Percentiles rank a stretch among this genome's conserved stretches.
phyloP scores from a whole-genome alignment of 2,797 vertebrate genomes.

The Morelia viridis region DNA sequence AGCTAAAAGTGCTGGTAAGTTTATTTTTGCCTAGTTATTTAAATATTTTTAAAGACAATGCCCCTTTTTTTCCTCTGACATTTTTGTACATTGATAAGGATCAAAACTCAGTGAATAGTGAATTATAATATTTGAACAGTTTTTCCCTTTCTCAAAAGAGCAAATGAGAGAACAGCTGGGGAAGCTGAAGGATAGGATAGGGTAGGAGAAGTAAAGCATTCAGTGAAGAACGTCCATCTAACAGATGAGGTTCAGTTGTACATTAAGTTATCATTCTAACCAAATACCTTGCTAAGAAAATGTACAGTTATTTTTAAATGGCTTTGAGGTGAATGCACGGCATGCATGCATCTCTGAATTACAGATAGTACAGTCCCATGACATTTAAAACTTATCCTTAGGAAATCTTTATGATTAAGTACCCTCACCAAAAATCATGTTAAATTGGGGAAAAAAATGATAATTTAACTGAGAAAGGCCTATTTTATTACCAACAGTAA shows the following conservation, averaged over 20 bases:
- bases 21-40: constrained; percentile 35
- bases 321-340: not conserved
- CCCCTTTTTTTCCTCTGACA: not conserved
- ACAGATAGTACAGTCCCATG: not conserved
- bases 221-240: not conserved
- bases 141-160: accelerated
- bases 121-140: not conserved
- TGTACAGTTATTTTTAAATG: not conserved
- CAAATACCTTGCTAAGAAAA: not conserved
- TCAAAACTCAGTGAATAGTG: not conserved
- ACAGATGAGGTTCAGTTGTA: not conserved
- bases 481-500: not conserved
- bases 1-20: constrained; percentile 77
- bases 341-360: not conserved
- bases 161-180: not conserved
- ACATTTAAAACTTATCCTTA: not conserved
- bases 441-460: not conserved
- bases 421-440: not conserved
- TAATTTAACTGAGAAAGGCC: not conserved
- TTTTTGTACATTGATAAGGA: not conserved
- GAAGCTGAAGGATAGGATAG: not conserved
- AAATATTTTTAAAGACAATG: constrained; percentile 6
- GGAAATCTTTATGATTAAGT: not conserved
- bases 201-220: not conserved
- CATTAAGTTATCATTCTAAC: not conserved